Conservation (phyloP, 1,140 invertebrate species). For the Vollenhovia emeryi region DNA sequence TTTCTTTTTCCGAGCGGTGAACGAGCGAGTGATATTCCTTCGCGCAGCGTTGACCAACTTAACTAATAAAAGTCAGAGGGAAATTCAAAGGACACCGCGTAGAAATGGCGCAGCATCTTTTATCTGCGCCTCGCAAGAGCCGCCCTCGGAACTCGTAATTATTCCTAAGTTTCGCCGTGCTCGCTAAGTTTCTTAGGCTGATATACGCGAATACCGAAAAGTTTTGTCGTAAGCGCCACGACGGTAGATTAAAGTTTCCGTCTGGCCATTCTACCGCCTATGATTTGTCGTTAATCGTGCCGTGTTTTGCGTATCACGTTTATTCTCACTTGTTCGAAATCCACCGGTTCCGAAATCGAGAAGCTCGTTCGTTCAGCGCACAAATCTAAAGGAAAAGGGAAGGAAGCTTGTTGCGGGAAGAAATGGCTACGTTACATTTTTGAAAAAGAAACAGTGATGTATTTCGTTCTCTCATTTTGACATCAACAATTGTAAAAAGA, state of each 20-base stretch:
- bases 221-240: conserved; percentile 11
- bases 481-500: neutral
- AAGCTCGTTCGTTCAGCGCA: neutral
- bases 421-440: no score
- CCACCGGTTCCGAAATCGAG: neutral
- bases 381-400: neutral
- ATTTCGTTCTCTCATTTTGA: neutral
- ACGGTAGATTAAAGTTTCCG: conserved; percentile 42
- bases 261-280: conserved; percentile 10
- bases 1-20: neutral
- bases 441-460: neutral
- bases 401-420: neutral
- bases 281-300: conserved; percentile 35
- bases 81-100: conserved; percentile 29
- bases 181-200: conserved; percentile 57
- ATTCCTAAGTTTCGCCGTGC: conserved; percentile 59
- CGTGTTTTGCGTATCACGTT: neutral
- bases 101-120: conserved; percentile 46
- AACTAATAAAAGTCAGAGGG: conserved; percentile 60
- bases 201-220: conserved; percentile 56
- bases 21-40: neutral
- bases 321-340: neutral
- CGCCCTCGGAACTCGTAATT: conserved; percentile 65
- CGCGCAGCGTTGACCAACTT: conserved; percentile 51
- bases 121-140: conserved; percentile 64